Base-by-base conservation (phyloP, 1,140 invertebrate genomes). In the Platorchestia sp. region DNA sequence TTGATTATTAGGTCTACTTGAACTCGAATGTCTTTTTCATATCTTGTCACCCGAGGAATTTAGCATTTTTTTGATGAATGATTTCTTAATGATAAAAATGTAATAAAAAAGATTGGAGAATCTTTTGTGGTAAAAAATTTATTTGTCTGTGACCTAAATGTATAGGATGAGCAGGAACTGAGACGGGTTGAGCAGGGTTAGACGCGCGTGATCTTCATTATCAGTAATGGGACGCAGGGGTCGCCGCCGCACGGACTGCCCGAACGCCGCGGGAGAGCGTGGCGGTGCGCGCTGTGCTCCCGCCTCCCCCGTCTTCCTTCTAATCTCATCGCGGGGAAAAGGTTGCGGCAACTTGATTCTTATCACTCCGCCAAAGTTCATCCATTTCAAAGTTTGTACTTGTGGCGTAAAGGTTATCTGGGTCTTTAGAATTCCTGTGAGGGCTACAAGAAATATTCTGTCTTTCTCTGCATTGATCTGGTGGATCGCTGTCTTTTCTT, bases 341-440 rank as follows among this genome's bases (percentile, higher is more conserved):
- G 59, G 59, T 75, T 75, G 59, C 59, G 7, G 10, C 14, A 75
- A 75, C 10, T 75, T 75, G 59, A 75, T 75, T 75, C 59, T 75
- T 75, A 75, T 75, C 59, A 75, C 59, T 75, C 59, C 36, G 59
- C 59, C 27, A 10, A 75, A 75, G 59, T 75, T 75, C 59, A 75
- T 75, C 36, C 59, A 75, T 75, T 75, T 75, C 59, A 75, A 75
- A 75, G 59, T 75, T 75, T 75, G 59, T 75, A 75, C 59, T 75
- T 36, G 59, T 75, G 59, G 59, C 59, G 59, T 75, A 75, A 75
- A 75, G 59, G 59, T 75, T 75, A 75, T 75, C 59, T 75, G 59
- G 14, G 59, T 75, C 59, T 75, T 75, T 36, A 75, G 59, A 75
- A 75, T 75, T 75, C 59, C 59, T 75, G 59, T 75, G 59, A 75